phyloP scores from a whole-genome alignment of 2,797 vertebrate genomes.

The Morus bassanus region DNA sequence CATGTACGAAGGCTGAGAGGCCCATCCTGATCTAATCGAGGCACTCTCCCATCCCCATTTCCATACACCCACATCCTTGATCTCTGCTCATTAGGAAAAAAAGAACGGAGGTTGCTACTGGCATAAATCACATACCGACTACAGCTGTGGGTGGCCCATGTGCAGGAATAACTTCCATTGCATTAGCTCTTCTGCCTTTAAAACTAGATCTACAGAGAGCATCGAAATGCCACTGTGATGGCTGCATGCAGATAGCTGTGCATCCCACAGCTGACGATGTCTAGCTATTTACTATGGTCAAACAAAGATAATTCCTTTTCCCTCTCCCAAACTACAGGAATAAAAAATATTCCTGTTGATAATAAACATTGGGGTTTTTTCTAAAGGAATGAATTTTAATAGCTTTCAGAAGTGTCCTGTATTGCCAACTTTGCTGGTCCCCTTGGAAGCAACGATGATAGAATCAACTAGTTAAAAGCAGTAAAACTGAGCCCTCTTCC shows the following conservation, averaged over 20 bases:
- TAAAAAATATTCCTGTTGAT: not conserved
- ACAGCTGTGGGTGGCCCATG: not conserved
- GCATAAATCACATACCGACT: not conserved
- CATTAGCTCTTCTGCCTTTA: not conserved
- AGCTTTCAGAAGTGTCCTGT: not conserved
- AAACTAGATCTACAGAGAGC: not conserved
- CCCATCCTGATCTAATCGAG: not conserved
- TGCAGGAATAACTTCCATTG: not conserved
- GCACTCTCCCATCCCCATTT: not conserved
- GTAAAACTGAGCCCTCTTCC: not conserved
- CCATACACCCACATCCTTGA: conserved; percentile 6
- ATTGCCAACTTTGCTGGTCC: not conserved
- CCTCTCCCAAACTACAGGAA: not conserved
- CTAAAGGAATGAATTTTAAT: not conserved
- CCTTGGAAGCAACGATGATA: not conserved
- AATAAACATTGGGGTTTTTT: not conserved
- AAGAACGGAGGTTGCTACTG: not conserved
- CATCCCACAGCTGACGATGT: not conserved
- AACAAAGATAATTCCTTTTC: not conserved
- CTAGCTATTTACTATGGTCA: not conserved
- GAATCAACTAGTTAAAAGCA: not conserved
- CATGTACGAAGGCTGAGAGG: not conserved
- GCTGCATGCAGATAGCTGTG: not conserved
- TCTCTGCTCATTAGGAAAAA: conserved; percentile 1
- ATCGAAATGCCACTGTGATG: not conserved